Base-by-base conservation (phyloP, 2,113 vertebrate species). In the Etheostoma cragini region DNA sequence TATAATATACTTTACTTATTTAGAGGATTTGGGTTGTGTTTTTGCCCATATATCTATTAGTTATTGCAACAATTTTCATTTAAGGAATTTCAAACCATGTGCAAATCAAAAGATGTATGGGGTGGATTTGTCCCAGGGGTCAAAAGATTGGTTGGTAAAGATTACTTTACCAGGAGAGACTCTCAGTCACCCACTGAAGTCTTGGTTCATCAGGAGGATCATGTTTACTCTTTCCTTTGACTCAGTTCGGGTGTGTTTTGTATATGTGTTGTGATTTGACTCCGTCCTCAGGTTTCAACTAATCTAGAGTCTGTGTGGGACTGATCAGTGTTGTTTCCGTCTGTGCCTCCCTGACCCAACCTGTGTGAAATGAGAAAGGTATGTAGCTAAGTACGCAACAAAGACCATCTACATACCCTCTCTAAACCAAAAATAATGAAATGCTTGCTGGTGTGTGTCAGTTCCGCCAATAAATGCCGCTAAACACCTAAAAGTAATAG, bases 181-280 rank as follows among this genome's bases (percentile, higher is more conserved):
- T 45, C 56, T 73, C 56, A 78, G 71, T 78, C 57, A 49, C 30
- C 63, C 52, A 16, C 52, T n/a, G 26, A n/a, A n/a, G 72, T 65
- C 65, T 33, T 79, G 58, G 30, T 75, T 57, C 38, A 80, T 53
- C 42, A 35, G 50, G 38, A 33, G 14, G 63, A 26, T 66, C 35
- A 15, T 65, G 33, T 60, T 68, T 72, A 52, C 10, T 22, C 46
- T 35, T 24, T 5, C 15, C 33, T 53, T 26, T 33, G 21, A 35
- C 26, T 60, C 42, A 24, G 45, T 66, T 71, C 21, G 73, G 45
- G 58, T 64, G 74, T 73, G 24, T 35, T 49, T 61, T 52, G 65
- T 54, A 33, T 60, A 5, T 33, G 22, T 79, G 1, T 30, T 68
- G 50, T 21, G 24, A 45, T 49, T 78, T 22, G 6, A 26, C 15